Base-by-base conservation (phyloP, 1,140 invertebrate species). In the Brachionus rubens region DNA sequence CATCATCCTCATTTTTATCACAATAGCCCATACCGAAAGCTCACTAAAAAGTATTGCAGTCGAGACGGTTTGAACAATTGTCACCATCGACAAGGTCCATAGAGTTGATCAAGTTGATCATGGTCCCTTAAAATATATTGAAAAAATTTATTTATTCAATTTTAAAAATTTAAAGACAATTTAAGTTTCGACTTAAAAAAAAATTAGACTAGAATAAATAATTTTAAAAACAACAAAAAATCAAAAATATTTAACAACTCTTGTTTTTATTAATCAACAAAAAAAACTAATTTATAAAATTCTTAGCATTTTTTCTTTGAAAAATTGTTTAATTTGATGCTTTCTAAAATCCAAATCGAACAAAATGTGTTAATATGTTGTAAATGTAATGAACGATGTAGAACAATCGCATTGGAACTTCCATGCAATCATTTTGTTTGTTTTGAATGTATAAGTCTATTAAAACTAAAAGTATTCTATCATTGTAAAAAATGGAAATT, bases 401-500 rank as follows among this genome's bases (percentile, higher is more conserved):
- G 30, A 30, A 26, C 41, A 1, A 16, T 65, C 30, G 24, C n/a
- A n/a, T n/a, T 65, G 19, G n/a, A 19, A 12, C 19, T 65, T 24
- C 59, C 41, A 65, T 65, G 59, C 24, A 19, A 24, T 65, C 59
- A 65, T 65, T 43, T 65, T 65, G 19, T 65, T 0, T 65, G 59
- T 19, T 9, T 19, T 4, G 10, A 65, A 24, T 65, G 59, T n/a
- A 65, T 65, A 16, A 24, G 19, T 24, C 24, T 19, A 24, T 36
- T 43, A 43, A 65, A 65, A 26, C 10, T 65, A 4, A 65, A 65
- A 65, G 5, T 65, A 1, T 36, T 24, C 43, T 65, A 65, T 65
- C 59, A 65, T n/a, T 65, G 59, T 43, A 65, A 65, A 43, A 43
- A 46, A 43, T 65, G 33, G 33, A 65, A 65, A 43, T 12, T 65